A percentile compares a stretch with the other conserved stretches of the same genome.
Conservation (phyloP, 2,888 invertebrate species). For the Phengaris alcon region DNA sequence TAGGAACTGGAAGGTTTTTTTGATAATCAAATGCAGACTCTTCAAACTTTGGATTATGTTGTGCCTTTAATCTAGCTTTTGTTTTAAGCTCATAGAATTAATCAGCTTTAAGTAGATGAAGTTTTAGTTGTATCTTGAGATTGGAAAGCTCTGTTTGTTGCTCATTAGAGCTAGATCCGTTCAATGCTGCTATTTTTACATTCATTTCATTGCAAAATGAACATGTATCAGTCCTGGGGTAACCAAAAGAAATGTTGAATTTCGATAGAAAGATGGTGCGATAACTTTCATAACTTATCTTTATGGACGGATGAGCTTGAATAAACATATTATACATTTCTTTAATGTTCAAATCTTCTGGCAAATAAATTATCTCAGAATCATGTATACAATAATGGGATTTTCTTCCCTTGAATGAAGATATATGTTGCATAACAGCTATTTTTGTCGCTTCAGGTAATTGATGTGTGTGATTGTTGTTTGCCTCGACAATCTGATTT, state of each 20-base stretch:
- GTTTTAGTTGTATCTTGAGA: neutral
- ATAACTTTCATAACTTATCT: too few relatives aligned
- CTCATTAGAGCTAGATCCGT: conserved; percentile 17
- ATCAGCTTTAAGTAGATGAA: conserved; percentile 30
- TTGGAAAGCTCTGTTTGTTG: conserved; percentile 1
- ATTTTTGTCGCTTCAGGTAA: too few relatives aligned
- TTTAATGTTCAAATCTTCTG: neutral
- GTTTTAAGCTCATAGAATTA: conserved; percentile 22
- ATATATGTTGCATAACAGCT: too few relatives aligned
- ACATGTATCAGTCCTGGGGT: too few relatives aligned
- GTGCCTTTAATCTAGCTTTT: conserved; percentile 34
- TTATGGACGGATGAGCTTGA: too few relatives aligned
- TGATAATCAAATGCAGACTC: conserved; percentile 36
- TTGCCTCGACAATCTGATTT: too few relatives aligned
- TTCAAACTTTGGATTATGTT: conserved; percentile 29
- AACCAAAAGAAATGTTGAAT: too few relatives aligned
- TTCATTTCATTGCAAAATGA: conserved; percentile 7
- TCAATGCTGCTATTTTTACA: conserved; percentile 7
- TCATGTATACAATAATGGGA: too few relatives aligned
- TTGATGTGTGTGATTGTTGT: too few relatives aligned
- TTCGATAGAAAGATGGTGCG: too few relatives aligned
- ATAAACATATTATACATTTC: neutral
- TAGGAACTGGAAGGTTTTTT: conserved; percentile 37
- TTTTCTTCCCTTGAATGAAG: too few relatives aligned
- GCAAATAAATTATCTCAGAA: too few relatives aligned